These are phyloP conservation scores for Mercenaria mercenaria DNA, from an alignment of 1,140 invertebrate genomes.

Conservation along the genomic window DNA sequence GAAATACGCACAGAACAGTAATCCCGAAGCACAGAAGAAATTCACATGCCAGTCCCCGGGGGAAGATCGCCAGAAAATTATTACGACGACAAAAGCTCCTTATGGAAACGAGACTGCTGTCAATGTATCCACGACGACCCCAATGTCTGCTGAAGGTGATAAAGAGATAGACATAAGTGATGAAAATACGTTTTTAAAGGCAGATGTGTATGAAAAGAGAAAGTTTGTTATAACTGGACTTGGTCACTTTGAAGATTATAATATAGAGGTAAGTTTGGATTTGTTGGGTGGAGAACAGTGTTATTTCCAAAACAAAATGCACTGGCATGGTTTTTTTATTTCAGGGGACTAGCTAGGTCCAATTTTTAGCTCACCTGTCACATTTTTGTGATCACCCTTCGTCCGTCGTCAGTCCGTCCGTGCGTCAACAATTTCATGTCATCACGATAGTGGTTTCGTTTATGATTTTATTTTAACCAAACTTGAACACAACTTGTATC, in stretches of 20 bases:
- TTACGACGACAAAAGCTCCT: not conserved
- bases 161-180: not conserved
- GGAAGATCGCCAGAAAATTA: not conserved
- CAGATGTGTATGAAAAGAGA: constrained; percentile 75
- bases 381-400: no score
- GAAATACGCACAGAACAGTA: not conserved
- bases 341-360: no score
- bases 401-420: no score
- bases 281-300: no score
- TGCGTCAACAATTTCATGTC: no score
- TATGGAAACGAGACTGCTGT: not conserved
- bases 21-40: not conserved
- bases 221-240: constrained; percentile 82
- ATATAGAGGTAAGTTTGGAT: constrained; percentile 85
- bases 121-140: not conserved
- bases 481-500: no score
- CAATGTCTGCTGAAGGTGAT: not conserved
- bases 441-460: no score
- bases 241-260: constrained; percentile 87
- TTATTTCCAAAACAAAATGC: no score
- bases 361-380: no score
- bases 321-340: no score
- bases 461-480: no score
- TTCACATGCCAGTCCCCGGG: not conserved
- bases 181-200: constrained; percentile 61